These are phyloP conservation scores for Rhinella marina DNA, from an alignment of 2,797 vertebrate genomes.

Conservation along the genomic window DNA sequence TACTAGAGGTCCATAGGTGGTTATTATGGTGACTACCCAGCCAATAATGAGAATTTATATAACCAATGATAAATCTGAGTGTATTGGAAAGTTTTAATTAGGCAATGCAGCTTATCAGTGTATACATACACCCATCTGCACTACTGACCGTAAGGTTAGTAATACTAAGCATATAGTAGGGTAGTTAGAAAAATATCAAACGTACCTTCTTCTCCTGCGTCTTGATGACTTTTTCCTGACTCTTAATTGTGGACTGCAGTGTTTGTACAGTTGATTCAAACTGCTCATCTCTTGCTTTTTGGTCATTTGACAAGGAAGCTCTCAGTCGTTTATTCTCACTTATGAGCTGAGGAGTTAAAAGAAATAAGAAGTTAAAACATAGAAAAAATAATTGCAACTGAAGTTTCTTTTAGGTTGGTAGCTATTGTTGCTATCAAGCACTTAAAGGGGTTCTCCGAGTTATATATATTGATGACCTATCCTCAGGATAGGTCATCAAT, in stretches of 20 bases:
- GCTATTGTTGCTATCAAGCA: neutral
- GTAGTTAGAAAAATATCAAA: neutral
- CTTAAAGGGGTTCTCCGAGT: no score
- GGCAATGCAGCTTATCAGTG: no score
- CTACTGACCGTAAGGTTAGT: neutral
- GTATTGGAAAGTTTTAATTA: no score
- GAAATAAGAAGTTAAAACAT: neutral
- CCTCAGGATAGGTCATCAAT: no score
- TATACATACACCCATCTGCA: neutral
- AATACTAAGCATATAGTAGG: neutral
- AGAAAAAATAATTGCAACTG: neutral
- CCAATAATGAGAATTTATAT: neutral
- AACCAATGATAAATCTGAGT: neutral
- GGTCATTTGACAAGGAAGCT: slow-evolving; percentile 67
- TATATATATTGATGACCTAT: no score
- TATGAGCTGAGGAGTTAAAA: slow-evolving; percentile 65
- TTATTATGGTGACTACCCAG: no score
- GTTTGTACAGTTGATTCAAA: slow-evolving; percentile 65
- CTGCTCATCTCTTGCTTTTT: slow-evolving; percentile 63
- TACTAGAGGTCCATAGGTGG: no score
- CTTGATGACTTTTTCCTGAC: slow-evolving; percentile 67
- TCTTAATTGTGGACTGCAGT: slow-evolving; percentile 64
- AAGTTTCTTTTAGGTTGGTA: neutral
- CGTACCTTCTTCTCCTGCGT: slow-evolving; percentile 72
- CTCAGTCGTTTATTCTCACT: slow-evolving; percentile 68